Evolutionary conservation across 2,888 invertebrate genomes (phyloP), one percentile per base, ranked within the genome.

Genomic region (Noctuana brunneofusca): DNA sequence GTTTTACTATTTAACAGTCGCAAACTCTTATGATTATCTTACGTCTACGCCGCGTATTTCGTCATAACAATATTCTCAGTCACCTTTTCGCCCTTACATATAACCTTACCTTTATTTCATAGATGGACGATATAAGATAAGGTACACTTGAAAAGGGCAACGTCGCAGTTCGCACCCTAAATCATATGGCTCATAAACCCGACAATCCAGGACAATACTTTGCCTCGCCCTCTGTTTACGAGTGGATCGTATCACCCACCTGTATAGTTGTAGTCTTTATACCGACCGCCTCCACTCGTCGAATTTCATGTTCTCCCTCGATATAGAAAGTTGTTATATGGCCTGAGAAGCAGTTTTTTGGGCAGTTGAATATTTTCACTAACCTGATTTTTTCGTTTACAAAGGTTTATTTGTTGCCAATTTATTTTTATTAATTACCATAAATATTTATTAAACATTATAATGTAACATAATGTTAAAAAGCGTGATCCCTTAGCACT

Each of bases 141-240:
- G 67, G 70, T n/a, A 74, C 72, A 78, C 76, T 80, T 78, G 74
- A 76, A 83, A 85, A 83, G 83, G 83, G 81, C 76, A 77, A 73
- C 66, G 24, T 24, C 24, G 24, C 35, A 35, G 8, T 73, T 75
- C 79, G 77, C 81, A 81, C 84, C 83, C 62, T 50, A 62, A 38
- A 50, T 77, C 76, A 79, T 74, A 77, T 75, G 81, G 77, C 80
- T 75, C 79, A 84, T 86, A 86, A 86, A 86, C 80, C 76, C 73
- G 72, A 75, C 78, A 78, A 82, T 84, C 81, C 80, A 75, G 82
- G 78, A 77, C 83, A 78, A 80, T 78, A 79, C 78, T 75, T 74
- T 35, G 77, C 75, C 76, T 73, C 72, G 70, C 80, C 82, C 82
- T 75, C 66, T 82, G 79, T 84, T 83, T 81, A 53, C 50, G 50